Evolutionary conservation across 2,888 invertebrate genomes (phyloP).

Genomic region (Isoperla grammatica): DNA sequence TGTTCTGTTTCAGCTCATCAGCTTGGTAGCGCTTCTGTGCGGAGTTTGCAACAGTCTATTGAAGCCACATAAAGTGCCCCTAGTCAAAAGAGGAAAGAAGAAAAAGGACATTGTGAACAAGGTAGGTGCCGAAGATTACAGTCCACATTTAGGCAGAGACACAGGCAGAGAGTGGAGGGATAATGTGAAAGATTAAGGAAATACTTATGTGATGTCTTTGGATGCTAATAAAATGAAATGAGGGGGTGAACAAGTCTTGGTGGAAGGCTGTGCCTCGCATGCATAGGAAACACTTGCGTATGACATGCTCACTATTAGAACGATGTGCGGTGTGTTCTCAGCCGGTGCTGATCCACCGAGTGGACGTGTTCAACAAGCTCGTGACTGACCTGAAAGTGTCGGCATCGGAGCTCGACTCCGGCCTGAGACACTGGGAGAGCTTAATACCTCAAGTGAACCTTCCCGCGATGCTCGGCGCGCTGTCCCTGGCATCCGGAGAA

Average conservation of each 20-base stretch:
- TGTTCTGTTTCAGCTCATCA: conserved; percentile 9
- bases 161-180: too few species aligned
- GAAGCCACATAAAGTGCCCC: neutral
- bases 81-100: conserved; percentile 10
- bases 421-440: conserved; percentile 17
- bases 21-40: conserved; percentile 5
- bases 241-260: too few species aligned
- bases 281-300: too few species aligned
- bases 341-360: too few species aligned
- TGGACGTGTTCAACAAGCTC: conserved; percentile 10
- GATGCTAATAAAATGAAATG: too few species aligned
- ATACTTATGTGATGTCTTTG: too few species aligned
- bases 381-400: conserved; percentile 12
- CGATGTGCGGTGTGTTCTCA: too few species aligned
- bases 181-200: too few species aligned
- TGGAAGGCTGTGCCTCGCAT: too few species aligned
- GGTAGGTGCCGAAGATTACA: too few species aligned
- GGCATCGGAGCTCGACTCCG: conserved; percentile 17
- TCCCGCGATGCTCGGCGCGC: neutral
- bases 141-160: too few species aligned
- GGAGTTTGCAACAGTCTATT: conserved; percentile 10
- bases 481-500: neutral
- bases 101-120: conserved; percentile 1
- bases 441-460: neutral
- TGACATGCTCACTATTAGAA: too few species aligned